Evolutionary conservation across 2,888 invertebrate species (phyloP).

Genomic region (Hetaerina titia): DNA sequence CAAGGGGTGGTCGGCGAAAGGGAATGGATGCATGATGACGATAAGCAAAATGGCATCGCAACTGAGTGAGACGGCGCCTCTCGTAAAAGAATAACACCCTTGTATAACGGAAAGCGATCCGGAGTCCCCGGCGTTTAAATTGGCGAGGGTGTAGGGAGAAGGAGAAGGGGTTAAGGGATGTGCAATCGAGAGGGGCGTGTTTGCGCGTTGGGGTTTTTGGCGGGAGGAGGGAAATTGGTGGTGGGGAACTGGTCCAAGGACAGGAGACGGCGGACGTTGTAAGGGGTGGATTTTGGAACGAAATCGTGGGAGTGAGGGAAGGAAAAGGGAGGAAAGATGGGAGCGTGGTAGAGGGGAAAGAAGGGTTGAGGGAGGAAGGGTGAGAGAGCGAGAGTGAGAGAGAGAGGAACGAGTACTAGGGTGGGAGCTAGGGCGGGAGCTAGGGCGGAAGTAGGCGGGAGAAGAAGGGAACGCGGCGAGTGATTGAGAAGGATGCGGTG

Average conservation of each 20-base stretch:
- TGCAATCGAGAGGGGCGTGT: too few species aligned
- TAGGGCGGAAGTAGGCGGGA: not conserved
- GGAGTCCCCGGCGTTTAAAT: too few species aligned
- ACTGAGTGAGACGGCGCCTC: not conserved
- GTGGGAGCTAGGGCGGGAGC: too few species aligned
- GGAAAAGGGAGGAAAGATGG: not conserved
- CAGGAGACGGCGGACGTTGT: too few species aligned
- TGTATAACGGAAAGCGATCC: too few species aligned
- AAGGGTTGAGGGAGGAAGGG: not conserved
- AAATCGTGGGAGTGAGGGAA: not conserved
- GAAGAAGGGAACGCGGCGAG: not conserved
- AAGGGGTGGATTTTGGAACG: too few species aligned
- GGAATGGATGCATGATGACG: not conserved
- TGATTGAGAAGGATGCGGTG: slow-evolving; percentile 14
- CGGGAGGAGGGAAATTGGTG: too few species aligned
- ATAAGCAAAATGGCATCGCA: not conserved
- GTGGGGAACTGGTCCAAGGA: too few species aligned
- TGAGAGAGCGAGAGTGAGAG: not conserved
- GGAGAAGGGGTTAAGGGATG: too few species aligned
- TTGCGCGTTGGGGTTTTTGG: too few species aligned
- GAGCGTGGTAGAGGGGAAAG: not conserved
- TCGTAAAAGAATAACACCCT: not conserved
- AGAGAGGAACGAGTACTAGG: too few species aligned
- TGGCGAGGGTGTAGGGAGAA: too few species aligned
- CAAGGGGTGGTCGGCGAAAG: not conserved